Conservation (phyloP, 2,888 invertebrate species). For the Catocala nupta region DNA sequence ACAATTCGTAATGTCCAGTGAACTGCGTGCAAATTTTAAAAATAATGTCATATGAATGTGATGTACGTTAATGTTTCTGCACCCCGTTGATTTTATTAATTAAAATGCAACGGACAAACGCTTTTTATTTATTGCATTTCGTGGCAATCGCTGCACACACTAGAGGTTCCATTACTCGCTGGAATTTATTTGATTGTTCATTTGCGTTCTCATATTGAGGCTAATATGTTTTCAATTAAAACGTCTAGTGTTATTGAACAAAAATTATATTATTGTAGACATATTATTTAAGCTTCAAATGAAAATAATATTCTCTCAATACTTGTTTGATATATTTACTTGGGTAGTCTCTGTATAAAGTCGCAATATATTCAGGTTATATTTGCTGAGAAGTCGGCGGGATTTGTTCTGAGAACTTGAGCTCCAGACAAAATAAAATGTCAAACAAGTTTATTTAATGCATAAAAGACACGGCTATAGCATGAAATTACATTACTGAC, state of each 20-base stretch:
- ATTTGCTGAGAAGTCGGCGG: slow-evolving; percentile 46
- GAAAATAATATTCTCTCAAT: slow-evolving; percentile 3
- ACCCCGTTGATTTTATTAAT: slow-evolving; percentile 53
- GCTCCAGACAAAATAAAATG: slow-evolving; percentile 54
- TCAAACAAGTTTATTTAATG: slow-evolving; percentile 56
- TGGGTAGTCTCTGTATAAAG: slow-evolving; percentile 8
- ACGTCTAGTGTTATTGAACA: not conserved
- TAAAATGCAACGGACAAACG: slow-evolving; percentile 47
- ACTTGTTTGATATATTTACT: slow-evolving; percentile 12
- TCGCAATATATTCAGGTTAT: slow-evolving; percentile 27
- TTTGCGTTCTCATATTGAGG: not conserved
- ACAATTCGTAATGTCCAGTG: slow-evolving; percentile 58
- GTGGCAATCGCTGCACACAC: not conserved
- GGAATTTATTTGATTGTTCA: not conserved
- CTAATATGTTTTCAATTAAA: not conserved
- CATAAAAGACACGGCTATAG: slow-evolving; percentile 30
- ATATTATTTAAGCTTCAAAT: not conserved
- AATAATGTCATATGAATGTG: slow-evolving; percentile 50
- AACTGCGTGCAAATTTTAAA: slow-evolving; percentile 57
- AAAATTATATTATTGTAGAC: no score
- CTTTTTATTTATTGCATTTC: slow-evolving; percentile 18
- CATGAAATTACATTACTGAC: slow-evolving; percentile 39
- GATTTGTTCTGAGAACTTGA: slow-evolving; percentile 49
- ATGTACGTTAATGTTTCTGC: slow-evolving; percentile 46
- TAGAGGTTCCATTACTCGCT: not conserved